Evolutionary conservation across 2,797 vertebrate genomes (phyloP).

Genomic region (Esox lucius): DNA sequence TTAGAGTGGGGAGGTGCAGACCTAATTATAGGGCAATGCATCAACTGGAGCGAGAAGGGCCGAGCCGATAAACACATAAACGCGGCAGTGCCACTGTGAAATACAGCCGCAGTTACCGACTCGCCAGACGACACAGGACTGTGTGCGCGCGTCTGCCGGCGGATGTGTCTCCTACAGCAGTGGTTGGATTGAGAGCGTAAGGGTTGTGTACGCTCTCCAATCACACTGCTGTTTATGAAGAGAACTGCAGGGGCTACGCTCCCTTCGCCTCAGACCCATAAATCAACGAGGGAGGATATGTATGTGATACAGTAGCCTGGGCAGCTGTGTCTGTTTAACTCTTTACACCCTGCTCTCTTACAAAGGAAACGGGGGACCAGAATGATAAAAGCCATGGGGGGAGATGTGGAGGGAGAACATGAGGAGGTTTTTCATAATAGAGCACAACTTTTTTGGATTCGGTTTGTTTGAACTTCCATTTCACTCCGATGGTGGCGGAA

Average conservation of each 20-base stretch:
- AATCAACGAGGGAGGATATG: constrained; percentile 26
- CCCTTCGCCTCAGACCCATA: constrained; percentile 13
- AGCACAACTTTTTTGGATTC: background rate
- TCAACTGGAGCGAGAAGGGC: constrained; percentile 44
- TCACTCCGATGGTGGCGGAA: background rate
- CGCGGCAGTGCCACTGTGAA: constrained; percentile 54
- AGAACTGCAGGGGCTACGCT: background rate
- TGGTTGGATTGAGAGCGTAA: constrained; percentile 15
- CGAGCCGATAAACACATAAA: constrained; percentile 50
- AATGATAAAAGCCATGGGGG: background rate
- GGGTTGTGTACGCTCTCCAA: constrained; percentile 10
- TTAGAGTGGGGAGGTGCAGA: constrained; percentile 6
- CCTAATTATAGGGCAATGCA: constrained; percentile 55
- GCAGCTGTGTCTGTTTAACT: constrained; percentile 4
- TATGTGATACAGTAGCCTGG: background rate
- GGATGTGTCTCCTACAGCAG: background rate
- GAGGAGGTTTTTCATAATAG: background rate
- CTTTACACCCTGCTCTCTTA: background rate
- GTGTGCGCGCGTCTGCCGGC: background rate
- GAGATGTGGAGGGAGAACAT: background rate
- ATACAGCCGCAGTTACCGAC: constrained; percentile 59
- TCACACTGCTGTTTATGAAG: constrained; percentile 20
- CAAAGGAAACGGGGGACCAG: background rate
- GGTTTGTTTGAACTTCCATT: background rate
- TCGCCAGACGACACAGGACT: constrained; percentile 39